Base-by-base conservation (phyloP, 2,888 invertebrate species). In the Agrotis ipsilon region DNA sequence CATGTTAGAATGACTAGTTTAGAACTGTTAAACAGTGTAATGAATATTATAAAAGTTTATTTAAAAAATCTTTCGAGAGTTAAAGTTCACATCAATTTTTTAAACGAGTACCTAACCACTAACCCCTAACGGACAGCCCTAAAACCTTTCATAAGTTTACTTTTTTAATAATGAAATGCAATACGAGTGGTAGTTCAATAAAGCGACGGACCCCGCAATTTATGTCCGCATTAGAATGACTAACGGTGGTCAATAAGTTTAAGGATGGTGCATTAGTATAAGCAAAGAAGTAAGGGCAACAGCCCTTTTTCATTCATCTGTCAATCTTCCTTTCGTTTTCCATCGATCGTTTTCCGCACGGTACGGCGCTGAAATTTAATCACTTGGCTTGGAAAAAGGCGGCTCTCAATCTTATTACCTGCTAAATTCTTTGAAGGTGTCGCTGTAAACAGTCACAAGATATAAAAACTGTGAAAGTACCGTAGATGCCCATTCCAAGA, bases 121-220 rank as follows among this genome's bases (percentile, higher is more conserved):
- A n/a, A n/a, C n/a, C n/a, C n/a, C n/a, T n/a, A n/a, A n/a, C 58
- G 63, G 86, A 54, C 89, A 91, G 54, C 89, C 89, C 89, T 88
- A 68, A 71, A 71, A 69, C 80, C 82, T 88, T 88, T 85, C 80
- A 86, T 86, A 89, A 90, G 91, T 92, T 91, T 90, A 91, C 92
- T 91, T 91, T 85, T 92, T 93, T 91, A 93, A 92, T 94, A 93
- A 92, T 92, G 90, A 93, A 94, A 92, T 93, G 92, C 91, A 92
- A 87, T 89, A 89, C 90, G 90, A 92, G 91, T 91, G 88, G 89
- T 90, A 90, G 93, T 91, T 91, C 91, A 91, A 92, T 92, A 92
- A 89, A 91, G 89, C 87, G 90, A 86, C 75, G 87, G 87, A 85
- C 86, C 84, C 86, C 88, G 86, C 91, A 93, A 94, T 94, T 94